A percentile compares a stretch with the other conserved stretches of the same genome.
These are phyloP conservation scores for Cerastis leucographa DNA, from an alignment of 2,888 invertebrate species.

Conservation along the genomic window DNA sequence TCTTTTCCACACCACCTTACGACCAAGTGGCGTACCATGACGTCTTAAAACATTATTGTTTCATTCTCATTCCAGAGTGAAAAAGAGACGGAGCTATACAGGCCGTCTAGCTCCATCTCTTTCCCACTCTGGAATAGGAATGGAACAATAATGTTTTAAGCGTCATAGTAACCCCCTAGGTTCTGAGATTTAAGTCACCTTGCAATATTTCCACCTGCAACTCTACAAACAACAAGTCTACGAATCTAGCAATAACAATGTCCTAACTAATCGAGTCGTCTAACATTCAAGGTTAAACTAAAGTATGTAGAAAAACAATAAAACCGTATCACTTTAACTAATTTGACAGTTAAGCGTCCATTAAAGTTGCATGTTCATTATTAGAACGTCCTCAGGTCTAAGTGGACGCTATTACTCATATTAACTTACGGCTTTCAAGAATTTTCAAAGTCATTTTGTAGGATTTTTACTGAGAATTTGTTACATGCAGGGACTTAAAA, in stretches of 20 bases:
- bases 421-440: conserved; percentile 16
- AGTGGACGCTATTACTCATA: conserved; percentile 33
- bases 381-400: conserved; percentile 29
- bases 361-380: conserved; percentile 44
- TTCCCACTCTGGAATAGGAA: too few relatives aligned
- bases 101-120: too few relatives aligned
- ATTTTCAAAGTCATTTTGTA: conserved; percentile 24
- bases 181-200: neutral
- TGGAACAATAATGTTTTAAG: too few relatives aligned
- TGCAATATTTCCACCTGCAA: neutral
- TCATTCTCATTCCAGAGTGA: too few relatives aligned
- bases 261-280: conserved; percentile 18
- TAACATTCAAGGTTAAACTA: conserved; percentile 42
- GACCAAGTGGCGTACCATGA: too few relatives aligned
- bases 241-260: neutral
- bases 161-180: too few relatives aligned
- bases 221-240: neutral
- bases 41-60: too few relatives aligned
- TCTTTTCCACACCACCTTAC: neutral
- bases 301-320: conserved; percentile 39
- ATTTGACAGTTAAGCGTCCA: conserved; percentile 37
- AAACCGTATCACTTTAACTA: conserved; percentile 46
- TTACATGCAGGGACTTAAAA: too few relatives aligned
- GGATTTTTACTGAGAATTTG: neutral
- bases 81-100: too few relatives aligned